phyloP scores from a whole-genome alignment of 2,888 invertebrate genomes.

The Agonopterix alstromeriana region DNA sequence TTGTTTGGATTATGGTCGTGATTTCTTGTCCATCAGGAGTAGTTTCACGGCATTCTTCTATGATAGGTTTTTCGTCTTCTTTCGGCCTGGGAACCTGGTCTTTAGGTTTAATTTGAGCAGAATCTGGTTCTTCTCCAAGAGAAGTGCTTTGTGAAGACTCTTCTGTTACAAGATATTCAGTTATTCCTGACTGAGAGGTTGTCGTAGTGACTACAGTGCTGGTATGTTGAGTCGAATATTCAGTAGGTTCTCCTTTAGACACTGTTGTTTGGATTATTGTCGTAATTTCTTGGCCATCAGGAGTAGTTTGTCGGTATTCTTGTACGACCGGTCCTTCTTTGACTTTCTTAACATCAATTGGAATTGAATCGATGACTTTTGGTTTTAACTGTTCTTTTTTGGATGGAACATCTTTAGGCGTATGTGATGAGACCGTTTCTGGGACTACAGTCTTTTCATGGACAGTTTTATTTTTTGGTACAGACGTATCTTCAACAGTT shows the following conservation, averaged over 20 bases:
- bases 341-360: neutral
- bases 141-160: neutral
- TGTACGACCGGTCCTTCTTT: slow-evolving; percentile 24
- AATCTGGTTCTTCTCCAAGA: neutral
- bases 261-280: slow-evolving; percentile 34
- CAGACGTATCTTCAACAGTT: neutral
- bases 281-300: slow-evolving; percentile 36
- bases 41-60: neutral
- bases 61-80: neutral
- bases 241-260: slow-evolving; percentile 37
- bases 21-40: slow-evolving; percentile 9
- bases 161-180: slow-evolving; percentile 4
- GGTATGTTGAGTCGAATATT: slow-evolving; percentile 42
- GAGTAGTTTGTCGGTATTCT: slow-evolving; percentile 26
- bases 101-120: neutral
- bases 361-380: neutral
- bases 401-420: slow-evolving; percentile 1
- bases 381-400: slow-evolving; percentile 1
- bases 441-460: slow-evolving; percentile 13
- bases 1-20: slow-evolving; percentile 35
- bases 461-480: neutral
- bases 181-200: slow-evolving; percentile 1
- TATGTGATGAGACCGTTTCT: slow-evolving; percentile 12
- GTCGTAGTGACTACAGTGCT: slow-evolving; percentile 40
- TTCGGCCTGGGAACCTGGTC: neutral